Base-by-base conservation (phyloP, 2,113 vertebrate genomes). In the Dicaeum eximium region DNA sequence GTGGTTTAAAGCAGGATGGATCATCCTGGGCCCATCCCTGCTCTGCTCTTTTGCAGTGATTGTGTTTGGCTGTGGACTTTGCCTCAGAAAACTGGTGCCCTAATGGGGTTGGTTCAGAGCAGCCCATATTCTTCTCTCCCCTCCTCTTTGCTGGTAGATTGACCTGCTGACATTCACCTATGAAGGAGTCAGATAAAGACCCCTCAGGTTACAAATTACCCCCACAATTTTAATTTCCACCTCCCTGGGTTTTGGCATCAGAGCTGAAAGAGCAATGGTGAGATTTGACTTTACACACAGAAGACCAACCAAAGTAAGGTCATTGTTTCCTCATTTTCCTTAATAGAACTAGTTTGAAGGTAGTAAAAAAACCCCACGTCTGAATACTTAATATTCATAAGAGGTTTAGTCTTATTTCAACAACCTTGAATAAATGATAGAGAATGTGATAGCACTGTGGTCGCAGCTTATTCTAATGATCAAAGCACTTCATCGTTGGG, bases 341-440 rank as follows among this genome's bases (percentile, higher is more conserved):
- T 81, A 84, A 62, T 3, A 78, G 24, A 88, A 86, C 30, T 80
- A 67, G 23, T 85, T 85, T 65, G 61, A 89, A 92, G 25, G 53
- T 66, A 73, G 35, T 38, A 64, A 88, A 93, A 96, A 94, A 78
- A 74, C 40, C 23, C 3, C n/a, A 86, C 14, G 1, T 58, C 77
- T 69, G 45, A 72, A 70, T 81, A 66, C 19, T 96, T 94, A 95
- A 95, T 86, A 96, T 95, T 96, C 94, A 75, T 84, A 82, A 90
- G 61, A 75, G 64, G n/a, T 88, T 95, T 69, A 67, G 40, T 70
- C 69, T 61, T 95, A 80, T 94, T 95, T 91, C 80, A 88, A 57
- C 83, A 96, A 86, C 79, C 88, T 91, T 95, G 93, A 96, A 96
- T 90, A 94, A 94, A 80, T 73, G 84, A 96, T 88, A 88, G 27